phyloP scores from a whole-genome alignment of 2,888 invertebrate species.

The Acleris holmiana region DNA sequence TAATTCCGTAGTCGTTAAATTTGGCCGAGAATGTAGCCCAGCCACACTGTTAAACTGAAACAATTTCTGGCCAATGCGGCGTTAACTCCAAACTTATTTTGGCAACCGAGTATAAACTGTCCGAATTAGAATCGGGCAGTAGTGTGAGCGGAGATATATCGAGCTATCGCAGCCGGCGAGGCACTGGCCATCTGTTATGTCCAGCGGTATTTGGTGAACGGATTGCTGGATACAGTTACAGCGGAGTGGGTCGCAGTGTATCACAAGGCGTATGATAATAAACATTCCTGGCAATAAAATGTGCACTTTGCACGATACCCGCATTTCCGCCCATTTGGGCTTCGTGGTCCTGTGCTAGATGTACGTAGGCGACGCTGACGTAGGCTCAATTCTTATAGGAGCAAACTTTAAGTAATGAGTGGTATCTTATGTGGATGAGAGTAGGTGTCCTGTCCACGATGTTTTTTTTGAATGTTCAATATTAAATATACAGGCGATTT shows the following conservation, averaged over 20 bases:
- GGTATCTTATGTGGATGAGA: too few relatives aligned
- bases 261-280: constrained; percentile 44
- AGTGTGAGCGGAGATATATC: constrained; percentile 36
- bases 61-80: constrained; percentile 18
- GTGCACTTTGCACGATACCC: constrained; percentile 32
- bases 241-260: constrained; percentile 43
- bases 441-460: too few relatives aligned
- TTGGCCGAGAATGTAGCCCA: not conserved
- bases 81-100: constrained; percentile 28
- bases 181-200: constrained; percentile 42
- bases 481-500: too few relatives aligned
- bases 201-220: constrained; percentile 45
- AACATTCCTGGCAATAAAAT: constrained; percentile 40
- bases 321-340: constrained; percentile 7
- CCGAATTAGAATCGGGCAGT: constrained; percentile 32
- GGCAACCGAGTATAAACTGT: constrained; percentile 33
- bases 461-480: too few relatives aligned
- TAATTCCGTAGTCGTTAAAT: not conserved
- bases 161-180: constrained; percentile 25
- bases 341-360: not conserved
- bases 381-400: too few relatives aligned
- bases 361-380: too few relatives aligned
- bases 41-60: constrained; percentile 5
- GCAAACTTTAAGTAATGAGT: too few relatives aligned
- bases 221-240: constrained; percentile 43